phyloP scores from a whole-genome alignment of 2,113 vertebrate genomes.

The Prolemur simus region DNA sequence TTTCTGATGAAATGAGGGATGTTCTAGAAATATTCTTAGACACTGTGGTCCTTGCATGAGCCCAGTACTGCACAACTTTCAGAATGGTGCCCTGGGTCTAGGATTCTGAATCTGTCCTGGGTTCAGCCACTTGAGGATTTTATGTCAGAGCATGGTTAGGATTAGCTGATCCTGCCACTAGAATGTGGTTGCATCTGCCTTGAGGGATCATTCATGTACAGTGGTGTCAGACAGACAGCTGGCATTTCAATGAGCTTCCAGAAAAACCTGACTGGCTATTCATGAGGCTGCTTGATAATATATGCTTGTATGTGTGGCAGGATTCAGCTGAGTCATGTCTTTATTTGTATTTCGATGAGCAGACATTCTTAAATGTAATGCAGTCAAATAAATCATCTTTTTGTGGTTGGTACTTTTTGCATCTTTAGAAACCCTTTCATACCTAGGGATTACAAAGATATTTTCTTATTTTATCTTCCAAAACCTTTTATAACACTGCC shows the following conservation, averaged over 20 bases:
- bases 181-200: neutral
- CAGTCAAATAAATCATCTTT: neutral
- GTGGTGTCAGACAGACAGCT: neutral
- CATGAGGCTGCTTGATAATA: neutral
- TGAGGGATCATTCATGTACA: neutral
- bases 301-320: neutral
- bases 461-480: neutral
- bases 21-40: neutral
- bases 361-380: constrained; percentile 2
- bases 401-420: neutral
- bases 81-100: neutral
- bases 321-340: neutral
- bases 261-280: neutral
- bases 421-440: neutral
- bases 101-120: neutral
- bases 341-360: neutral
- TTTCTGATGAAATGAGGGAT: neutral
- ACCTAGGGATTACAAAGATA: neutral
- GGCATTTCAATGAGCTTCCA: neutral
- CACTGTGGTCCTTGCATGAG: neutral
- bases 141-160: neutral
- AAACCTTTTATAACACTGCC: neutral
- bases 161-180: neutral
- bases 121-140: neutral
- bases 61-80: rapidly evolving